A percentile compares a stretch with the other conserved stretches of the same genome.
phyloP scores from a whole-genome alignment of 1,140 invertebrate species.

The Drosophila miranda region DNA sequence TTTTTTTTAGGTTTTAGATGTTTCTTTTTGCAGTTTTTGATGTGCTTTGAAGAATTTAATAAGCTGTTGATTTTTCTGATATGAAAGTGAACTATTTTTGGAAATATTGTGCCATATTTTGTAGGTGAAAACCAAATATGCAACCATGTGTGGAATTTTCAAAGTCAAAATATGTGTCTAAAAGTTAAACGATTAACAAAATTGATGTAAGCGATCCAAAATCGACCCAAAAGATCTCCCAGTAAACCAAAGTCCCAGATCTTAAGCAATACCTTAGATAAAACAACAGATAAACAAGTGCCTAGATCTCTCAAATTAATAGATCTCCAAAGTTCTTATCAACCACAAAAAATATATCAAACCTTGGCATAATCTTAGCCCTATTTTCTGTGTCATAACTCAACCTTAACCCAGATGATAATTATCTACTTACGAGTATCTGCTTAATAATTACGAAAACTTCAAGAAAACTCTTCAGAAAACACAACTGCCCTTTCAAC shows the following conservation, averaged over 20 bases:
- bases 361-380: conserved; percentile 2
- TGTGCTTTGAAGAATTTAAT: too few species aligned
- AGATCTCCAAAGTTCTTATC: not conserved
- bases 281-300: conserved; percentile 17
- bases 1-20: too few species aligned
- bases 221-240: not conserved
- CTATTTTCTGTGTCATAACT: conserved; percentile 24
- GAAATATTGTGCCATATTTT: too few species aligned
- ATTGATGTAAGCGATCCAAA: too few species aligned
- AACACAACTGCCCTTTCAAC: not conserved
- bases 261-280: conserved; percentile 9
- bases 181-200: too few species aligned
- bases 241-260: not conserved
- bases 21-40: too few species aligned
- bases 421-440: conserved; percentile 16
- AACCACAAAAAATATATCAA: conserved; percentile 8
- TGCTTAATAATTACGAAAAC: not conserved
- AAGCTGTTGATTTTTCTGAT: too few species aligned
- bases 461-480: conserved; percentile 5
- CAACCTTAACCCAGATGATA: conserved; percentile 47
- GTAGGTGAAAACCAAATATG: too few species aligned
- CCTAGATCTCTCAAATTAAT: not conserved
- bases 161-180: too few species aligned
- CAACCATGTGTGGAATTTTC: too few species aligned
- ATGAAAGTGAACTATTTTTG: too few species aligned